Evolutionary conservation across 2,113 vertebrate genomes (phyloP).

Genomic region (Callaeas wilsoni): DNA sequence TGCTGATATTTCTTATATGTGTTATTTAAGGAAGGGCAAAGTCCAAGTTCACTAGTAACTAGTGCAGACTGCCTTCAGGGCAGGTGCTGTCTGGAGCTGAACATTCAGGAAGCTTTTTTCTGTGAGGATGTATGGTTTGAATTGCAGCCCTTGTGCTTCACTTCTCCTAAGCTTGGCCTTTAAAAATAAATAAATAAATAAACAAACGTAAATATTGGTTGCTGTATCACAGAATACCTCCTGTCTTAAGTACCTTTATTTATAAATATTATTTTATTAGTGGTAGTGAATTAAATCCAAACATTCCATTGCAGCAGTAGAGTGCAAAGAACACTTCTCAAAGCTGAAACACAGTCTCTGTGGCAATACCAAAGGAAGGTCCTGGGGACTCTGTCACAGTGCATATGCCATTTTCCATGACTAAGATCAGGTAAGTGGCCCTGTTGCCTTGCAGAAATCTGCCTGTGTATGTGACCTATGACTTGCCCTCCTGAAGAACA

Average conservation of each 20-base stretch:
- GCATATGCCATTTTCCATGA: background rate
- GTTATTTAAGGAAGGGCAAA: background rate
- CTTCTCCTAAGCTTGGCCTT: background rate
- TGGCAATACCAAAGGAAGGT: background rate
- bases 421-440: background rate
- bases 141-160: background rate
- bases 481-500: background rate
- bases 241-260: background rate
- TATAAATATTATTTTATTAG: background rate
- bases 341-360: background rate
- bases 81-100: background rate
- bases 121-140: background rate
- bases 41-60: background rate
- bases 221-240: background rate
- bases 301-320: background rate
- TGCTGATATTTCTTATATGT: background rate
- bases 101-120: background rate
- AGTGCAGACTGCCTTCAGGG: background rate
- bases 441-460: background rate
- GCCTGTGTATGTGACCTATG: background rate
- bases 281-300: background rate
- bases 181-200: background rate
- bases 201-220: background rate
- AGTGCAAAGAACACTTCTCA: background rate
- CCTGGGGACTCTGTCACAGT: background rate